A percentile compares a stretch with the other conserved stretches of the same genome.
Evolutionary conservation across 2,797 vertebrate species (phyloP).

Genomic region (Onychomys leucogaster): DNA sequence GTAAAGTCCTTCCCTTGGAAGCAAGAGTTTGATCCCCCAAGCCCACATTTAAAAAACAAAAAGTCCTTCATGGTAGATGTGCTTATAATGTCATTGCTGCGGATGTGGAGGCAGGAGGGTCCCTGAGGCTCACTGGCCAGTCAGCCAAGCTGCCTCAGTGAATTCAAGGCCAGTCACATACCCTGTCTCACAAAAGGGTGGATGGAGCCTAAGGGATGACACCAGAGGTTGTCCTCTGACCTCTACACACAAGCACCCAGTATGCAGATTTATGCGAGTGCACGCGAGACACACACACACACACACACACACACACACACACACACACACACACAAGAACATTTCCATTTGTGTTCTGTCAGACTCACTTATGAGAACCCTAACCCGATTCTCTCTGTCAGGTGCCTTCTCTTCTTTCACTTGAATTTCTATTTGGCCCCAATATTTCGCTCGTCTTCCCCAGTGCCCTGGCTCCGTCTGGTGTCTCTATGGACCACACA

Average conservation of each 20-base stretch:
- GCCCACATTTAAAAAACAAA: neutral
- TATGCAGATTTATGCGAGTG: too few species aligned
- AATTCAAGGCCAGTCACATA: neutral
- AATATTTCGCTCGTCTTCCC: neutral
- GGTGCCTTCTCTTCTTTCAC: neutral
- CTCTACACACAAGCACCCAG: neutral
- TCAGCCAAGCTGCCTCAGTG: neutral
- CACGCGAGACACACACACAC: fast-evolving
- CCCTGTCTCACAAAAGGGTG: neutral
- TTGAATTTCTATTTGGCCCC: neutral
- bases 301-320: too few species aligned
- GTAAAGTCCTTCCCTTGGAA: neutral
- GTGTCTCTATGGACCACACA: too few species aligned
- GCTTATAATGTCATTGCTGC: neutral
- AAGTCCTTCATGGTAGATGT: neutral
- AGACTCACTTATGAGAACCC: neutral
- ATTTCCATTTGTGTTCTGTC: neutral
- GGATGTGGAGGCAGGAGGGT: neutral
- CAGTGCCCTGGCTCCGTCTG: neutral
- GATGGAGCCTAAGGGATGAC: neutral
- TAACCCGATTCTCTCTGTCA: neutral
- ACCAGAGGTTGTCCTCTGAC: neutral
- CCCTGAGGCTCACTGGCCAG: neutral
- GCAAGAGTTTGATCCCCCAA: neutral
- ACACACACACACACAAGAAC: neutral